phyloP scores from a whole-genome alignment of 2,797 vertebrate species.

The Bucorvus abyssinicus region DNA sequence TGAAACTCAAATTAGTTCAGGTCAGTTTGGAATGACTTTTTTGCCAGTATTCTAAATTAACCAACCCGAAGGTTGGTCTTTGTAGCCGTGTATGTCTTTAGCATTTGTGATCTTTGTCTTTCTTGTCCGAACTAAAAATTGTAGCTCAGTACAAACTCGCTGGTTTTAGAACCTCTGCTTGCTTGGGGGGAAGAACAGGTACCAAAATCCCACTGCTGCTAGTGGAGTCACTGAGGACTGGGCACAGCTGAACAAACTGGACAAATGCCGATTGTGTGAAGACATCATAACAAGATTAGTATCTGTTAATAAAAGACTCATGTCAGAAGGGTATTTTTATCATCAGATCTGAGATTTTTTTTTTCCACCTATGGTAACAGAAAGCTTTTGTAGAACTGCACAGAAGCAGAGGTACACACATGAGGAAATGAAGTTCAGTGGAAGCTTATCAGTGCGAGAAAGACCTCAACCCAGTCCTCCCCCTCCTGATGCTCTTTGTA shows the following conservation, averaged over 20 bases:
- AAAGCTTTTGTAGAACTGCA: neutral
- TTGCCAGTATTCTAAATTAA: neutral
- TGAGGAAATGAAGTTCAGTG: neutral
- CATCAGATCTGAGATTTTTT: neutral
- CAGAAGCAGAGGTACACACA: neutral
- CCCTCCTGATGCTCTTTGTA: neutral
- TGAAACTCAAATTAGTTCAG: neutral
- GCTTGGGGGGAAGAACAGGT: neutral
- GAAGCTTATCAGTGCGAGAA: neutral
- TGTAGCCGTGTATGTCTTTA: neutral
- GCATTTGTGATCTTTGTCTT: neutral
- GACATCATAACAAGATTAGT: neutral
- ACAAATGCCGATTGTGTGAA: neutral
- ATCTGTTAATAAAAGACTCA: neutral
- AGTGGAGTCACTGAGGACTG: neutral
- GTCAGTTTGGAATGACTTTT: neutral
- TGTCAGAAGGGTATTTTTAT: neutral
- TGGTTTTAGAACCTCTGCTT: neutral
- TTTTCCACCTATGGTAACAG: neutral
- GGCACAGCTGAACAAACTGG: neutral
- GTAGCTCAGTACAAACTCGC: neutral
- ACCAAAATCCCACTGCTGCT: neutral
- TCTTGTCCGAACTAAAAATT: neutral
- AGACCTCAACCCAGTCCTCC: neutral
- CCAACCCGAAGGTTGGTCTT: neutral